Evolutionary conservation across 2,797 vertebrate species (phyloP), one percentile per base, ranked within the genome.

Genomic region (Astyanax mexicanus): DNA sequence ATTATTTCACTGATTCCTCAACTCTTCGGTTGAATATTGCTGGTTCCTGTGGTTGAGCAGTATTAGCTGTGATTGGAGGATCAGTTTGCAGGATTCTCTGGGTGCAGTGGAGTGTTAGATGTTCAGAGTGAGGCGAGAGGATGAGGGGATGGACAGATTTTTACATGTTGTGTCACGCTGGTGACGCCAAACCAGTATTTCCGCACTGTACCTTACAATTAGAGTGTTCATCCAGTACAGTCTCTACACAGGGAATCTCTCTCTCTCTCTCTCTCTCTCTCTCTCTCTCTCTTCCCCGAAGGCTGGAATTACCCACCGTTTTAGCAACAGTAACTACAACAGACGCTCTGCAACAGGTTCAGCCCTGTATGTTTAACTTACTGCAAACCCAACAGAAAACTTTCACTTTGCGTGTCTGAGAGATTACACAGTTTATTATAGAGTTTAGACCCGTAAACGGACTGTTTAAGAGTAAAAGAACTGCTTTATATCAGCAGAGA

Each of bases 311-410:
- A 89, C 88, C 77, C 21, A 1, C 65, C 74, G 83, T 93, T 94
- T 95, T 95, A 93, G 92, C 92, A 95, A 94, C 90, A 81, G 94
- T 94, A 90, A 88, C 92, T 89, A 94, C 89, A 93, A 93, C 80
- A 74, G 37, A 87, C 80, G 35, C 76, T 83, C 87, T 80, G 80
- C 80, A 81, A 92, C 89, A 68, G 62, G 88, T 88, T 82, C 72
- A 77, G 86, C 85, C 88, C 88, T 81, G 87, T 89, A 86, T 90
- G 86, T 83, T 84, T 85, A 75, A 81, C 81, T 86, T 47, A 72
- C 82, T 74, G 86, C 51, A 84, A 83, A 87, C 82, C 81, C 87
- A 84, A 47, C 77, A 81, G 82, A 79, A 57, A 85, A 73, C 83
- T 88, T 88, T 88, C 85, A 69, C 87, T 91, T 80, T 85, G 77